phyloP scores from a whole-genome alignment of 2,797 vertebrate genomes.

The Scomberomorus guttatus region DNA sequence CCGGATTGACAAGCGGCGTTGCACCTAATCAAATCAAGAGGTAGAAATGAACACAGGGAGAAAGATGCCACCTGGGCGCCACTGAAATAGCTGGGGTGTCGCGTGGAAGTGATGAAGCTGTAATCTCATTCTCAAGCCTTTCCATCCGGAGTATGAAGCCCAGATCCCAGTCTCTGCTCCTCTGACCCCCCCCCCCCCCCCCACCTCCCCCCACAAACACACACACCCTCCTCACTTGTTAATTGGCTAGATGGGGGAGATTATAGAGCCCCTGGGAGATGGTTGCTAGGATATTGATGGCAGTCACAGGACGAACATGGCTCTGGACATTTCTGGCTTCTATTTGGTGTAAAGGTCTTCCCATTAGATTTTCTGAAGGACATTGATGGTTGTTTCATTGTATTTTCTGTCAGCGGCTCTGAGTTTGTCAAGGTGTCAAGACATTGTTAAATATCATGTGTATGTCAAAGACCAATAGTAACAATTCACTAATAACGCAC shows the following conservation, averaged over 20 bases:
- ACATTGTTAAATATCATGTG: slow-evolving; percentile 5
- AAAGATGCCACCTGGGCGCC: slow-evolving; percentile 56
- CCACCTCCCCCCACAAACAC: background rate
- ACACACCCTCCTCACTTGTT: slow-evolving; percentile 50
- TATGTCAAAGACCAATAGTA: background rate
- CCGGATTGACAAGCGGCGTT: slow-evolving; percentile 48
- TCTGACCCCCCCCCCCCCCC: slow-evolving; percentile 31
- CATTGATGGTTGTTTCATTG: background rate
- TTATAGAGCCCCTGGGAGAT: slow-evolving; percentile 66
- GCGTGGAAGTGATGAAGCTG: slow-evolving; percentile 56
- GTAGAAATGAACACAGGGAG: slow-evolving; percentile 41
- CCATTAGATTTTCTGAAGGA: slow-evolving; percentile 47
- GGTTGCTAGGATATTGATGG: slow-evolving; percentile 77
- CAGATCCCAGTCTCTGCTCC: slow-evolving; percentile 28
- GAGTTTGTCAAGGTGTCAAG: background rate
- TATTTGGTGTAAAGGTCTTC: slow-evolving; percentile 57
- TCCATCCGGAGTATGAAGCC: slow-evolving; percentile 21
- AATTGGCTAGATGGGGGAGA: slow-evolving; percentile 77
- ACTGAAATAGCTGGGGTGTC: slow-evolving; percentile 48
- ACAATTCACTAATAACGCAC: background rate
- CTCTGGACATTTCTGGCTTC: slow-evolving; percentile 39
- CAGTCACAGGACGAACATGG: slow-evolving; percentile 44
- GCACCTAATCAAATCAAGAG: slow-evolving; percentile 66
- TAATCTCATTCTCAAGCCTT: slow-evolving; percentile 47
- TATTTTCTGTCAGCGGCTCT: slow-evolving; percentile 7